These are phyloP conservation scores for Diadegma fenestrale DNA, from an alignment of 2,888 invertebrate species.

Conservation along the genomic window DNA sequence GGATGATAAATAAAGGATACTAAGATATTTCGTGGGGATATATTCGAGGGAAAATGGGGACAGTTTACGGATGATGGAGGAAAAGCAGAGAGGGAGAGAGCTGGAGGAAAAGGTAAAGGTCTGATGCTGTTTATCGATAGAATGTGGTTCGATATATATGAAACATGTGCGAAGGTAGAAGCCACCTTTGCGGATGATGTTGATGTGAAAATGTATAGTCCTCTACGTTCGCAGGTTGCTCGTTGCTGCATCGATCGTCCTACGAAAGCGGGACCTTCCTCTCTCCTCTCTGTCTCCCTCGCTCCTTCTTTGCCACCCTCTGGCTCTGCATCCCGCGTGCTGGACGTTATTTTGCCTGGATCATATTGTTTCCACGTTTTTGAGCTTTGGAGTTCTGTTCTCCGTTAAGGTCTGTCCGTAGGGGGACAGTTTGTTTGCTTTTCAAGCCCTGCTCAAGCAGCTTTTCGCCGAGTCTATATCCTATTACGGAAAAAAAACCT, in stretches of 20 bases:
- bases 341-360: slow-evolving; percentile 36
- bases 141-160: slow-evolving; percentile 53
- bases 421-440: slow-evolving; percentile 14
- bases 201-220: slow-evolving; percentile 48
- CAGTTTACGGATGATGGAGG: slow-evolving; percentile 39
- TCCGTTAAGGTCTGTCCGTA: not conserved
- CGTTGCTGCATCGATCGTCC: slow-evolving; percentile 81
- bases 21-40: slow-evolving; percentile 34
- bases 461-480: not conserved
- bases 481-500: too few species aligned
- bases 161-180: slow-evolving; percentile 48
- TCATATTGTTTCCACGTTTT: slow-evolving; percentile 43
- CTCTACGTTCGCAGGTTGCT: slow-evolving; percentile 76
- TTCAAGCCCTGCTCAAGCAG: not conserved
- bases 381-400: slow-evolving; percentile 33
- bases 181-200: slow-evolving; percentile 47
- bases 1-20: not conserved
- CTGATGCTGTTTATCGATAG: slow-evolving; percentile 62
- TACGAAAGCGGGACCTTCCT: slow-evolving; percentile 68
- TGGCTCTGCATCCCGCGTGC: slow-evolving; percentile 21
- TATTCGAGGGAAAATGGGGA: not conserved
- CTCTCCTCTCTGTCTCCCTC: slow-evolving; percentile 50
- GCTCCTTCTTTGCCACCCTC: slow-evolving; percentile 34
- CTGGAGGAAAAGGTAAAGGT: slow-evolving; percentile 49
- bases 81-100: not conserved